A percentile compares a stretch with the other conserved stretches of the same genome.
phyloP scores from a whole-genome alignment of 2,113 vertebrate species.

The Entelurus aequoreus region DNA sequence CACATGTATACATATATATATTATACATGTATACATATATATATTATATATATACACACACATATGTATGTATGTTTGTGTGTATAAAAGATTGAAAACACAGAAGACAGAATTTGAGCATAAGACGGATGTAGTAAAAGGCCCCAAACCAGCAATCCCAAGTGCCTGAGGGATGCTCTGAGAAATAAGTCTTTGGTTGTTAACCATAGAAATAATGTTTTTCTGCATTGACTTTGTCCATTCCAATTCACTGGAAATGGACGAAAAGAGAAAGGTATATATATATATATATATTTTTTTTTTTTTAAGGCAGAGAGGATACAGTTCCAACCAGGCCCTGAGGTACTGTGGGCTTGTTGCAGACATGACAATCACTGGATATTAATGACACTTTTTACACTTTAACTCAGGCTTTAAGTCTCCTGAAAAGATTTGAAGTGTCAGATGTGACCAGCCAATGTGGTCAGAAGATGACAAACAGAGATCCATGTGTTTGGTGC shows the following conservation, averaged over 20 bases:
- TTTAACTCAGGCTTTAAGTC: slow-evolving; percentile 24
- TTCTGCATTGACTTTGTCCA: slow-evolving; percentile 26
- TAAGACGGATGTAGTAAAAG: slow-evolving; percentile 51
- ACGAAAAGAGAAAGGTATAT: slow-evolving; percentile 31
- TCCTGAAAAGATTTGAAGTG: slow-evolving; percentile 31
- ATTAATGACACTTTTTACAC: slow-evolving; percentile 61
- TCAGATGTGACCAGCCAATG: slow-evolving; percentile 24
- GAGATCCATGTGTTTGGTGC: slow-evolving; percentile 10
- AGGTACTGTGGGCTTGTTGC: slow-evolving; percentile 45
- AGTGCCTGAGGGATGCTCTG: slow-evolving; percentile 56
- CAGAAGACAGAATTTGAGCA: slow-evolving; percentile 21
- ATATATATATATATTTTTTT: slow-evolving; percentile 9
- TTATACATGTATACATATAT: too few relatives aligned
- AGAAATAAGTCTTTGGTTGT: slow-evolving; percentile 13
- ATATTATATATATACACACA: too few relatives aligned
- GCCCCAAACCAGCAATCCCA: slow-evolving; percentile 55
- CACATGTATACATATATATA: too few relatives aligned
- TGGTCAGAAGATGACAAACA: slow-evolving; percentile 5
- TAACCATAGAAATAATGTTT: slow-evolving; percentile 8
- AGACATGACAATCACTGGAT: slow-evolving; percentile 28
- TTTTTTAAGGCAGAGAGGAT: slow-evolving; percentile 17
- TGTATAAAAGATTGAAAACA: slow-evolving; percentile 22
- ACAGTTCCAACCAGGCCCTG: slow-evolving; percentile 43
- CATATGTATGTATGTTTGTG: too few relatives aligned
- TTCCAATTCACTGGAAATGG: slow-evolving; percentile 36